Conservation (phyloP, 2,888 invertebrate genomes). For the Malachius bipustulatus region DNA sequence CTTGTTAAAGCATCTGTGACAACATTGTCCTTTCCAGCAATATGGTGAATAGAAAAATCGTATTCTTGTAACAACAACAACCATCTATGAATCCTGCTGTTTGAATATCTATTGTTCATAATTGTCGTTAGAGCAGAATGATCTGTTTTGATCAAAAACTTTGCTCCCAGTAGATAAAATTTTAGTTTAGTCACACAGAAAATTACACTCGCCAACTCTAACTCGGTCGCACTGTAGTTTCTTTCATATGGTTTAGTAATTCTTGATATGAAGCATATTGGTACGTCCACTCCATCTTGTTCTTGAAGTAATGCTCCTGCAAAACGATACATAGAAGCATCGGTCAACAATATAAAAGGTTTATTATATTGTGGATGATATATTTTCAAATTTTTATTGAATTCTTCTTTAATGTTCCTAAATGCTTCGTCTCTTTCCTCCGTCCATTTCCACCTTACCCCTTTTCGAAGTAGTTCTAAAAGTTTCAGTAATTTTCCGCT, state of each 20-base stretch:
- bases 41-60: too few relatives aligned
- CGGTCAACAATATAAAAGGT: conserved; percentile 8
- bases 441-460: conserved; percentile 3
- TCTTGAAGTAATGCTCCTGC: not conserved
- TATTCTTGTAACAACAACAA: too few relatives aligned
- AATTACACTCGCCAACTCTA: too few relatives aligned
- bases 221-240: too few relatives aligned
- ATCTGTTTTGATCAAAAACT: too few relatives aligned
- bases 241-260: conserved; percentile 5
- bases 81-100: too few relatives aligned
- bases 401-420: not conserved
- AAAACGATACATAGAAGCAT: conserved; percentile 5
- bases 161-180: too few relatives aligned
- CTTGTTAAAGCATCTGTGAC: too few relatives aligned
- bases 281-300: not conserved
- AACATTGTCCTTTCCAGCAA: too few relatives aligned
- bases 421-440: conserved; percentile 1
- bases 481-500: conserved; percentile 4
- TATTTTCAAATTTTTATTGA: conserved; percentile 5
- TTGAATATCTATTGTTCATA: too few relatives aligned
- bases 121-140: too few relatives aligned
- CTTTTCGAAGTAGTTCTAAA: conserved; percentile 5
- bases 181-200: conserved; percentile 7
- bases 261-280: not conserved
- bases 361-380: conserved; percentile 7